These are phyloP conservation scores for Drosophila borealis DNA, from an alignment of 2,888 invertebrate genomes.

Conservation along the genomic window DNA sequence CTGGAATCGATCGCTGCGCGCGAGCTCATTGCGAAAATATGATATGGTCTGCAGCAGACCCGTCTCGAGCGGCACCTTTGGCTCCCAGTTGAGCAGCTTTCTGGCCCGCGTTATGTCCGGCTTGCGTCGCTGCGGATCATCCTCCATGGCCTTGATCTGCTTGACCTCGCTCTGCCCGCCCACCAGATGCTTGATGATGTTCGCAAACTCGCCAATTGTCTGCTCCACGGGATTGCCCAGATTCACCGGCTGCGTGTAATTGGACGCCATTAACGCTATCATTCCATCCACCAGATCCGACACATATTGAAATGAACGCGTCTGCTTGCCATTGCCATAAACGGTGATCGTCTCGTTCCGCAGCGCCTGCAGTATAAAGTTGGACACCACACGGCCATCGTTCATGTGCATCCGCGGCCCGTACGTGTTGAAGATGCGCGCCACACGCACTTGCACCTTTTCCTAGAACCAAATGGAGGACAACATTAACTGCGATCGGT, in stretches of 20 bases:
- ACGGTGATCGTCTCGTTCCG: conserved; percentile 98
- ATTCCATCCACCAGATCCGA: conserved; percentile 98
- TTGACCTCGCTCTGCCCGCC: conserved; percentile 94
- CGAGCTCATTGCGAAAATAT: conserved; percentile 96
- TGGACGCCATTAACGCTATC: conserved; percentile 95
- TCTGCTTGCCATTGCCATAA: conserved; percentile 94
- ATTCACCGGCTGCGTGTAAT: conserved; percentile 96
- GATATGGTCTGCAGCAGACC: conserved; percentile 96
- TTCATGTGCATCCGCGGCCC: conserved; percentile 99
- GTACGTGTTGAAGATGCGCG: conserved; percentile 99
- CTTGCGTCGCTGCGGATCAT: conserved; percentile 97
- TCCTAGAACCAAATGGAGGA: conserved; percentile 86
- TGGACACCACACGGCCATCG: conserved; percentile 98
- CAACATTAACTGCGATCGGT: conserved; percentile 8
- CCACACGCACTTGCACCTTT: conserved; percentile 96
- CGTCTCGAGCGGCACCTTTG: conserved; percentile 93
- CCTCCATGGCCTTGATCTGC: conserved; percentile 94
- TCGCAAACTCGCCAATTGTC: conserved; percentile 96
- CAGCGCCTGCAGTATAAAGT: conserved; percentile 98
- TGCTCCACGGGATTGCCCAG: conserved; percentile 99
- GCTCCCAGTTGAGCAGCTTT: conserved; percentile 94
- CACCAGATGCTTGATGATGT: conserved; percentile 92
- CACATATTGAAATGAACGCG: conserved; percentile 99
- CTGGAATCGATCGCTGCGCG: conserved; percentile 85
- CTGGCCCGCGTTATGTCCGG: conserved; percentile 97